These are phyloP conservation scores for Smutsia gigantea DNA, from an alignment of 2,797 vertebrate species.

Conservation along the genomic window DNA sequence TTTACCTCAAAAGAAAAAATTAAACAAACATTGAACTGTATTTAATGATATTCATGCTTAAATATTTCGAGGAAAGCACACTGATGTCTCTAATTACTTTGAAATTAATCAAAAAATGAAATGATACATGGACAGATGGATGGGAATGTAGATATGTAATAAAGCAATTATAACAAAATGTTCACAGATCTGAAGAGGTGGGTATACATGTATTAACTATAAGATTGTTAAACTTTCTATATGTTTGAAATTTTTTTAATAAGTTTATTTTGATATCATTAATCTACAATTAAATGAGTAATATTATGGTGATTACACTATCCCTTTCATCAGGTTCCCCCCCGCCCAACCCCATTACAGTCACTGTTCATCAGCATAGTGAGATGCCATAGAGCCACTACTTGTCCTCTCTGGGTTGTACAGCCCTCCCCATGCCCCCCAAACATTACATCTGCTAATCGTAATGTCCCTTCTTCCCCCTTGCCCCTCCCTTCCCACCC, in stretches of 20 bases:
- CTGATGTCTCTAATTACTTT: background rate
- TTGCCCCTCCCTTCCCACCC: too few species aligned
- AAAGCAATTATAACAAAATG: conserved; percentile 1
- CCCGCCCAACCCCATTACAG: too few species aligned
- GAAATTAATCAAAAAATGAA: background rate
- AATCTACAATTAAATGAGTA: too few species aligned
- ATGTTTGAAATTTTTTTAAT: background rate
- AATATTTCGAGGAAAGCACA: background rate
- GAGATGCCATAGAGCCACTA: too few species aligned
- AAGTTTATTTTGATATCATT: too few species aligned
- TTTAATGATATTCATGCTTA: background rate
- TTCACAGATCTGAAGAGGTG: background rate
- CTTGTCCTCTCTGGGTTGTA: too few species aligned
- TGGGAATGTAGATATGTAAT: background rate
- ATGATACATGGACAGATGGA: background rate
- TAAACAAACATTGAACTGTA: background rate
- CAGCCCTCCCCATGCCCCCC: too few species aligned
- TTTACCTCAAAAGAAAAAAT: background rate
- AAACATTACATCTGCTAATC: too few species aligned
- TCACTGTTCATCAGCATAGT: too few species aligned
- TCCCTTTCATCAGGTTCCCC: too few species aligned
- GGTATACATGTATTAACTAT: background rate
- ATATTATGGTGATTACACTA: too few species aligned
- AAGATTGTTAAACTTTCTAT: background rate
- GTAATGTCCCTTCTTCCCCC: too few species aligned